phyloP scores from a whole-genome alignment of 2,113 vertebrate species.

The Dipodomys stephensi region DNA sequence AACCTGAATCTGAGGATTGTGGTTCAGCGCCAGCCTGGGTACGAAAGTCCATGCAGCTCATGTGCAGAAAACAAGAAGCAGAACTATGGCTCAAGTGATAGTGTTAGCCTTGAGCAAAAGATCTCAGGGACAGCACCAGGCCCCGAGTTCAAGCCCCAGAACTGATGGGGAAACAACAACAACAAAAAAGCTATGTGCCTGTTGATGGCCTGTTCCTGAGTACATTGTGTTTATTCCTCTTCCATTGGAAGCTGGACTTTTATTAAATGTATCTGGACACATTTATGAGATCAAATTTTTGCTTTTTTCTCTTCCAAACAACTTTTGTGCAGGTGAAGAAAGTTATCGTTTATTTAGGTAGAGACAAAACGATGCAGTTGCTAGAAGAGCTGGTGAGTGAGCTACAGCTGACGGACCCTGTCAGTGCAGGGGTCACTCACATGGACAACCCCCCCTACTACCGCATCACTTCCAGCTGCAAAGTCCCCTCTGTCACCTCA shows the following conservation, averaged over 20 bases:
- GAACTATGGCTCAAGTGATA: no score
- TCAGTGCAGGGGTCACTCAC: slow-evolving; percentile 96
- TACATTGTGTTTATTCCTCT: background rate
- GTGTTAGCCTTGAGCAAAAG: no score
- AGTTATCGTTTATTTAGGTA: slow-evolving; percentile 98
- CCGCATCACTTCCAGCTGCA: slow-evolving; percentile 97
- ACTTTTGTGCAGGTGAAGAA: slow-evolving; percentile 94
- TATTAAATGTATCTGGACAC: background rate
- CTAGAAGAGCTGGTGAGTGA: slow-evolving; percentile 97
- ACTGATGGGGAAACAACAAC: no score
- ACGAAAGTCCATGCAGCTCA: no score
- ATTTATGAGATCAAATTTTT: background rate
- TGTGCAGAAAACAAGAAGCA: no score
- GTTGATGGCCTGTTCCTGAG: background rate
- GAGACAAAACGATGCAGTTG: slow-evolving; percentile 99
- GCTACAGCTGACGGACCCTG: slow-evolving; percentile 95
- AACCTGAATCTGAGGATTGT: no score
- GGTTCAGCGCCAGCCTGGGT: no score
- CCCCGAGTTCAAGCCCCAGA: no score
- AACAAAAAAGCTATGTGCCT: background rate
- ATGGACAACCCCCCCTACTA: slow-evolving; percentile 99
- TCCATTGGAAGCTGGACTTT: background rate
- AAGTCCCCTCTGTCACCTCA: slow-evolving; percentile 98
- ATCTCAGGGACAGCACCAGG: no score
- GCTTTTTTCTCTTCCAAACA: background rate